A percentile compares a stretch with the other conserved stretches of the same genome.
These are phyloP conservation scores for Sturnus vulgaris DNA, from an alignment of 2,113 vertebrate genomes.

Conservation along the genomic window DNA sequence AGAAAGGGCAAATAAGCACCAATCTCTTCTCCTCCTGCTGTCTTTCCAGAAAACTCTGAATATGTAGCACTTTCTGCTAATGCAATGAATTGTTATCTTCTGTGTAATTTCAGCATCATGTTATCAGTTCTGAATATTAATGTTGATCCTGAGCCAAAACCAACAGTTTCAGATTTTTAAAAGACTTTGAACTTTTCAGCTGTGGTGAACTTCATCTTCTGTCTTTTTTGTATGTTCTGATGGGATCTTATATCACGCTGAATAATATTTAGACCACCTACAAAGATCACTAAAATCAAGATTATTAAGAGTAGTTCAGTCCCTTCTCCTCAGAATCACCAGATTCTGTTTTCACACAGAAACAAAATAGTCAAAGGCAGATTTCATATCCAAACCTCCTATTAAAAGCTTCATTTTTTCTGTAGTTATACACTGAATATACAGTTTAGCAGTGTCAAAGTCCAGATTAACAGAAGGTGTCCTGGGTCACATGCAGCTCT, in stretches of 20 bases:
- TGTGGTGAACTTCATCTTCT: background rate
- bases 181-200: background rate
- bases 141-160: background rate
- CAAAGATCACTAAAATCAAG: background rate
- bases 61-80: background rate
- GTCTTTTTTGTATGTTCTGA: background rate
- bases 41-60: background rate
- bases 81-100: background rate
- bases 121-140: background rate
- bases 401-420: background rate
- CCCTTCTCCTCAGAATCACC: background rate
- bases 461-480: background rate
- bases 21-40: background rate
- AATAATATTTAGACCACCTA: background rate
- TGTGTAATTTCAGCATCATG: background rate
- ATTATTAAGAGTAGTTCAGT: background rate
- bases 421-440: background rate
- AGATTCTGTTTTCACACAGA: background rate
- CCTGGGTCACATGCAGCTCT: background rate
- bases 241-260: background rate
- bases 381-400: background rate
- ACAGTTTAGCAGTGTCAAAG: background rate
- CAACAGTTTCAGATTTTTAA: background rate
- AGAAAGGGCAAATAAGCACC: background rate
- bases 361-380: background rate